Conservation (phyloP, 64 coral and sea anemone genomes). For the Montipora cactus region DNA sequence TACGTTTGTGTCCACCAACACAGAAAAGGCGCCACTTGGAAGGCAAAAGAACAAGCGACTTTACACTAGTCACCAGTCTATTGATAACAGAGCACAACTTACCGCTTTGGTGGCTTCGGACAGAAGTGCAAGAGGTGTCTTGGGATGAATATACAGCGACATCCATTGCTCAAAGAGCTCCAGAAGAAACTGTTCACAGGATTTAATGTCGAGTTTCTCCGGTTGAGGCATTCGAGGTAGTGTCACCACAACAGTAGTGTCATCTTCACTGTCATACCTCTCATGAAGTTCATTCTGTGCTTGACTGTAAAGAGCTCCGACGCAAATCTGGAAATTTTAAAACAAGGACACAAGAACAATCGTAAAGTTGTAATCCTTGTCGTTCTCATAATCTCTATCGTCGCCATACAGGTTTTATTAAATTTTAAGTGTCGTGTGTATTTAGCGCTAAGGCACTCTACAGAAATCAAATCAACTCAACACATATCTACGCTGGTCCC, state of each 20-base stretch:
- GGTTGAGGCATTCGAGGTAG: slow-evolving; percentile 84
- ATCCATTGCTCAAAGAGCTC: slow-evolving; percentile 99
- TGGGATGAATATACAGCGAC: slow-evolving; percentile 98
- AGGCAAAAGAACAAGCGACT: neutral
- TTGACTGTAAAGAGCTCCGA: slow-evolving; percentile 82
- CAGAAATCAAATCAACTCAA: too few species aligned
- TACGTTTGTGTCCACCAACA: too few species aligned
- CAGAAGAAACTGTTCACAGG: slow-evolving; percentile 94
- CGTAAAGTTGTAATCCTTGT: neutral
- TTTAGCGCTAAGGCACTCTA: too few species aligned
- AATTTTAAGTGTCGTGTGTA: too few species aligned
- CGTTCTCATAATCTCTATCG: neutral
- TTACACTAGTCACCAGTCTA: neutral
- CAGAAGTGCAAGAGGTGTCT: slow-evolving; percentile 89
- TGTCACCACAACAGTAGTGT: slow-evolving; percentile 71
- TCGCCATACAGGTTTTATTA: too few species aligned
- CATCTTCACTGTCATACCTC: slow-evolving; percentile 78
- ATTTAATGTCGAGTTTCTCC: slow-evolving; percentile 94
- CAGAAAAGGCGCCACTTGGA: too few species aligned
- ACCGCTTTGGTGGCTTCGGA: slow-evolving; percentile 97
- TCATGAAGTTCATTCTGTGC: slow-evolving; percentile 80
- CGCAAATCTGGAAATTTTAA: slow-evolving; percentile 64
- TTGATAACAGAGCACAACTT: slow-evolving; percentile 8
- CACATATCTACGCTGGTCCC: too few species aligned
- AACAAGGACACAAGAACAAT: neutral